Base-by-base conservation (phyloP, 2,113 vertebrate species). In the Lethenteron camtschaticum region DNA sequence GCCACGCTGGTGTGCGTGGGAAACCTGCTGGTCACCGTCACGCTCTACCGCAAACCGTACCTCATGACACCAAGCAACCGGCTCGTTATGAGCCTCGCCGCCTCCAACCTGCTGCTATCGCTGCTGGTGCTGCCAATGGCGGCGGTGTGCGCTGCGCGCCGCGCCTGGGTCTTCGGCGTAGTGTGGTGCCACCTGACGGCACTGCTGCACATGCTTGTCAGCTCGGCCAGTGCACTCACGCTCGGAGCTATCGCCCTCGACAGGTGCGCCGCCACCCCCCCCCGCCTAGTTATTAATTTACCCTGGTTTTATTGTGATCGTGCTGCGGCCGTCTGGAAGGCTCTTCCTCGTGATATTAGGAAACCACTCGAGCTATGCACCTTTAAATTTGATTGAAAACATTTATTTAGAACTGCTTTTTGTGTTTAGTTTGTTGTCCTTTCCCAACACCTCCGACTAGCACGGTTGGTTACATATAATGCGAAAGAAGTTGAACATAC, bases 171-270 rank as follows among this genome's bases (percentile, higher is more conserved):
- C 75, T 99, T 99, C 0, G 92, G 94, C 0, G 89, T 96, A 2
- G 91, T 99, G 72, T 99, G 94, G 94, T 99, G 94, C 81, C 90
- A 94, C 80, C 91, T 99, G 77, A 96, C 89, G 0, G 92, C 89
- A 55, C 79, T 99, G 59, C 87, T 99, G 12, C 95, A 95, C 78
- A 83, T 96, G 78, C 85, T 99, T 63, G 87, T 97, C 81, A 96
- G 92, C 81, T 90, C 91, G 0, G 89, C 94, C 78, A 99, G 92
- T 81, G 89, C 96, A 89, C 87, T 99, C 9, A 99, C 94, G 1
- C 84, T 99, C 0, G 91, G 92, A 55, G 85, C 88, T 72, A 97
- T 99, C 56, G 91, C 94, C 55, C 81, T 99, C 9, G 92, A 99
- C 80, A 80, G 92, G 94, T 97, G 73, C 78, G 90, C 73, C 9